Base-by-base conservation (phyloP, 2,888 invertebrate species). In the Meteorus cinctellus region DNA sequence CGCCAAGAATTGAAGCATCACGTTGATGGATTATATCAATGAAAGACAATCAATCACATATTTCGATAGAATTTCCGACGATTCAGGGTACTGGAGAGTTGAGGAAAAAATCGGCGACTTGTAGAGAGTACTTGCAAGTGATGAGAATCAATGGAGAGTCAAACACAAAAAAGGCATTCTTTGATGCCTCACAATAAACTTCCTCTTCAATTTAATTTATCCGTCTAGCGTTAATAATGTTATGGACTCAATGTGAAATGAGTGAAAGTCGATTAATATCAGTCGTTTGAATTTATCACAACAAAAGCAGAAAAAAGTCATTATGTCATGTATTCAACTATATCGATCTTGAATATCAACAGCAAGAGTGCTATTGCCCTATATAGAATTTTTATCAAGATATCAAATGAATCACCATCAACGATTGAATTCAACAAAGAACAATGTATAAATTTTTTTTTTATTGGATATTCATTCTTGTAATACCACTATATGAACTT, bases 261-360 rank as follows among this genome's bases (percentile, higher is more conserved):
- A 24, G n/a, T 41, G 10, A 55, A 2, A 19, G 55, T 8, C 19
- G 55, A 55, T 55, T 55, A 19, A 55, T 55, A 55, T 55, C 19
- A 55, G 55, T 55, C 55, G 19, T 8, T 55, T 19, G 19, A 55
- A 55, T 55, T 55, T 19, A 71, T 67, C 68, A 41, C 74, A 67
- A 65, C 14, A 36, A 34, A 59, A 41, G 55, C 66, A 36, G n/a
- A 19, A 29, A 59, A 34, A 45, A 27, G 55, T 65, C 14, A 62
- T 63, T 31, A 36, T 19, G n/a, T 41, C 8, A n/a, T 73, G 6
- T 60, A 10, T 29, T 27, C 59, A 27, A 29, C 6, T 27, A 14
- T 60, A 60, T 60, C 29, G 12, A 60, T 60, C 59, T 5, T 2
- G 24, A 24, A 60, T 29, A 60, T 60, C 59, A 60, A 24, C 59